Evolutionary conservation across 2,797 vertebrate species (phyloP).

Genomic region (Anniella stebbinsi): DNA sequence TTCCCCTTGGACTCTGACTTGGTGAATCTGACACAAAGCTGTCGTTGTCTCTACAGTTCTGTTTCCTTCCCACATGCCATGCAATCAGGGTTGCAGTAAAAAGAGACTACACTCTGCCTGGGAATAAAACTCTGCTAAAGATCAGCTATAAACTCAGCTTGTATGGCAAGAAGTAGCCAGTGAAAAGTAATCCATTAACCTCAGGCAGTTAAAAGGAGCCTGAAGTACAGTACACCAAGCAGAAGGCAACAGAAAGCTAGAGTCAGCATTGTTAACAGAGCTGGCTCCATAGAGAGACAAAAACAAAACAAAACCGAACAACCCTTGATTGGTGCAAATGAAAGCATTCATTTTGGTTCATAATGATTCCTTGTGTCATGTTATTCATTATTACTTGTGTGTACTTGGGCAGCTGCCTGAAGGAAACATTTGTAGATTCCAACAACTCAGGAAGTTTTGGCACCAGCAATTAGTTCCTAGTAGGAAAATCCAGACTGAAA

Average conservation of each 20-base stretch:
- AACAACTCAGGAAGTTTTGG: rapidly evolving
- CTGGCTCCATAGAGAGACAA: conserved; percentile 21
- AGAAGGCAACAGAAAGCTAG: conserved; percentile 10
- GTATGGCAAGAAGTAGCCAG: conserved; percentile 25
- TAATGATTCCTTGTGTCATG: background rate
- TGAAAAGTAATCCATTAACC: background rate
- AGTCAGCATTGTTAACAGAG: background rate
- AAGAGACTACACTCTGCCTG: conserved; percentile 35
- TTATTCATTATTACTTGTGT: conserved; percentile 30
- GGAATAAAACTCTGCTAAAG: conserved; percentile 32
- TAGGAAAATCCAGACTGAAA: conserved; percentile 8
- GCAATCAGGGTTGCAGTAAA: conserved; percentile 28
- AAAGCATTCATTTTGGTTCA: background rate
- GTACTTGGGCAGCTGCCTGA: conserved; percentile 15
- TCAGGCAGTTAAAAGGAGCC: conserved; percentile 2
- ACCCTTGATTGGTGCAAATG: conserved; percentile 23
- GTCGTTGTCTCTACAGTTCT: conserved; percentile 20
- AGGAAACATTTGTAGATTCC: background rate
- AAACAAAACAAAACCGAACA: background rate
- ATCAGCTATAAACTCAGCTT: conserved; percentile 39
- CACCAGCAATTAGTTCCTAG: background rate
- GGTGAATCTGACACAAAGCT: conserved; percentile 36
- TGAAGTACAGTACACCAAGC: conserved; percentile 35
- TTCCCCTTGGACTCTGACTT: conserved; percentile 18
- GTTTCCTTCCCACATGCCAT: conserved; percentile 31